These are phyloP conservation scores for Asbolus verrucosus DNA, from an alignment of 1,140 invertebrate species.

Conservation along the genomic window DNA sequence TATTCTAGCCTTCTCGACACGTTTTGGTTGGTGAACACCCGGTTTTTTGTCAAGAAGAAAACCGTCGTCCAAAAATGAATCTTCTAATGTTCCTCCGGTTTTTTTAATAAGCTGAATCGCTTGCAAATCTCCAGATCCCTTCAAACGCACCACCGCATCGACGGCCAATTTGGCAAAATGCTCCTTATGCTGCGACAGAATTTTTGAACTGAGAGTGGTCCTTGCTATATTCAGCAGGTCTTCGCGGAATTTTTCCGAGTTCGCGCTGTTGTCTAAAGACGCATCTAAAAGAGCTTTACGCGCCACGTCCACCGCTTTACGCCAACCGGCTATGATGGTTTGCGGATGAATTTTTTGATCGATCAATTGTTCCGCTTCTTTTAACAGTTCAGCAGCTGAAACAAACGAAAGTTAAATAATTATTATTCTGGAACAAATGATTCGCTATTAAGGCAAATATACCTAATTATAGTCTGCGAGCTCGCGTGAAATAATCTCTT, in stretches of 20 bases:
- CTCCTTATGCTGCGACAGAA: constrained; percentile 97
- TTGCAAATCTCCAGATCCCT: constrained; percentile 93
- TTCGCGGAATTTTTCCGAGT: constrained; percentile 83
- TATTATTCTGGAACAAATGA: no score
- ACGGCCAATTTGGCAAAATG: constrained; percentile 96
- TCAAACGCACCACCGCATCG: constrained; percentile 93
- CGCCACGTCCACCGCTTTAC: constrained; percentile 87
- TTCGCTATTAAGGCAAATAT: no score
- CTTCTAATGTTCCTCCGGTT: constrained; percentile 88
- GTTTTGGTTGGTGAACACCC: constrained; percentile 89
- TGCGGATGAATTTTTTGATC: constrained; percentile 98
- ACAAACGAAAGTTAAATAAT: constrained; percentile 12
- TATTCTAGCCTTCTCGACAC: constrained; percentile 94
- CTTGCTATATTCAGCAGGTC: constrained; percentile 97
- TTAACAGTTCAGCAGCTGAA: constrained; percentile 90
- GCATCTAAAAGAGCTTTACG: constrained; percentile 82
- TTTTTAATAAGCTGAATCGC: constrained; percentile 99
- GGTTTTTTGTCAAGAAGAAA: constrained; percentile 98
- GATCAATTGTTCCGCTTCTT: constrained; percentile 95
- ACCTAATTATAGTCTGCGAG: no score
- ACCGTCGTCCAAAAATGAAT: constrained; percentile 98
- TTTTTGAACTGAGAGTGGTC: constrained; percentile 98
- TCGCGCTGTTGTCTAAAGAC: constrained; percentile 85
- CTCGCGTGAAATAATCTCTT: no score
- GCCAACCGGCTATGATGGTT: constrained; percentile 96